Evolutionary conservation across 2,888 invertebrate species (phyloP).

Genomic region (Eurois occulta): DNA sequence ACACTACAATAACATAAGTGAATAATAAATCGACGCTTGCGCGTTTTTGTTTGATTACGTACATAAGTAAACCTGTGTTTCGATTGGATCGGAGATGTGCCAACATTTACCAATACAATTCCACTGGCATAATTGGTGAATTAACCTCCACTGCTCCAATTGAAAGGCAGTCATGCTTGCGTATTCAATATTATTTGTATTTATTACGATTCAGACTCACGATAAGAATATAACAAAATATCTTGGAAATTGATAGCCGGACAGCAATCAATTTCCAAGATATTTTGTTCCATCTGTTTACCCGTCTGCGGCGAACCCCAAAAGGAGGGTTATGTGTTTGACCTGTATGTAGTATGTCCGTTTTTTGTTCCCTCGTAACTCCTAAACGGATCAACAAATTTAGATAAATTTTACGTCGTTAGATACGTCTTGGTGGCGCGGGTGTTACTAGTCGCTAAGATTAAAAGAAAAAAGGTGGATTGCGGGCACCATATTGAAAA

Average conservation of each 20-base stretch:
- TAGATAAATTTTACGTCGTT: neutral
- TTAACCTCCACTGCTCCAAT: neutral
- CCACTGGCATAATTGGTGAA: neutral
- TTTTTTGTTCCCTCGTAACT: neutral
- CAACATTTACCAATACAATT: neutral
- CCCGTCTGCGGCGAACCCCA: neutral
- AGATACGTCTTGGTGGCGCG: neutral
- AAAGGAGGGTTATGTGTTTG: neutral
- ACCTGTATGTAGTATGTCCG: neutral
- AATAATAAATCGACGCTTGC: slow-evolving; percentile 3
- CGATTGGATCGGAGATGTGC: neutral
- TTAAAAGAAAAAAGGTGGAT: neutral
- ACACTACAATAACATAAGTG: no score
- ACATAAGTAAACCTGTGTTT: slow-evolving; percentile 21
- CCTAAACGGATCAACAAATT: neutral
- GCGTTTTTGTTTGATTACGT: slow-evolving; percentile 27
- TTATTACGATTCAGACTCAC: neutral
- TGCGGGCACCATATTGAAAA: neutral
- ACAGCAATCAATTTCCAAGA: neutral
- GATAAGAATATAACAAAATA: neutral
- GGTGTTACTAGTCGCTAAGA: neutral
- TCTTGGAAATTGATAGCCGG: no score
- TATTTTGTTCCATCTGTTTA: no score
- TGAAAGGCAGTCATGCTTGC: slow-evolving; percentile 8
- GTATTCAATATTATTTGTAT: neutral